phyloP scores from a whole-genome alignment of 1,140 invertebrate genomes.

The Caenorhabditis brenneri region DNA sequence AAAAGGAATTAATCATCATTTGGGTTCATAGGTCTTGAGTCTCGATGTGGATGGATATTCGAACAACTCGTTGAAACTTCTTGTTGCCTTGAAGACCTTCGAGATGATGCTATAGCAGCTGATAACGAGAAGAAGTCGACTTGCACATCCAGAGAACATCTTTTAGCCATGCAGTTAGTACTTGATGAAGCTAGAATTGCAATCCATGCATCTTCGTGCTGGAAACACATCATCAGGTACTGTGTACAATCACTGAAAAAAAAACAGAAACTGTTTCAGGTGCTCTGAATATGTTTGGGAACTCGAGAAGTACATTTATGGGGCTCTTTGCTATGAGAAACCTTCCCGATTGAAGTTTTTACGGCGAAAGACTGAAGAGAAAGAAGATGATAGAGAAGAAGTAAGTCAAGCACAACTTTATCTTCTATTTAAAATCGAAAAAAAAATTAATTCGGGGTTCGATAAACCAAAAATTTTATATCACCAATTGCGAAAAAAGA shows the following conservation, averaged over 20 bases:
- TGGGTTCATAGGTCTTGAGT: background rate
- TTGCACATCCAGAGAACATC: constrained; percentile 22
- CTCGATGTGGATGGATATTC: constrained; percentile 54
- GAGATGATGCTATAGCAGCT: constrained; percentile 15
- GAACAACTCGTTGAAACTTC: constrained; percentile 49
- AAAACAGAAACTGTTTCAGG: background rate
- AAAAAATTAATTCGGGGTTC: too few relatives aligned
- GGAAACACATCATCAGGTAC: constrained; percentile 52
- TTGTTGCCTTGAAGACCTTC: constrained; percentile 50
- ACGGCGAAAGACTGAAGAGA: constrained; percentile 42
- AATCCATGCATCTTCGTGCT: constrained; percentile 51
- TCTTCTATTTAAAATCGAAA: too few relatives aligned
- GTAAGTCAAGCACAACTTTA: background rate
- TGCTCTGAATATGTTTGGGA: constrained; percentile 54
- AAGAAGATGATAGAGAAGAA: constrained; percentile 47
- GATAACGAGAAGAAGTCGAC: constrained; percentile 20
- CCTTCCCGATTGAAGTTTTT: constrained; percentile 43
- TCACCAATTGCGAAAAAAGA: constrained; percentile 24
- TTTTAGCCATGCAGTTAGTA: constrained; percentile 49
- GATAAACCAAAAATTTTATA: background rate
- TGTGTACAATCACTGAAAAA: background rate
- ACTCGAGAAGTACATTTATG: constrained; percentile 54
- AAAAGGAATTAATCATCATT: too few relatives aligned
- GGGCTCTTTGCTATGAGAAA: constrained; percentile 54
- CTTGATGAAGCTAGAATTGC: constrained; percentile 50